A percentile compares a stretch with the other conserved stretches of the same genome.
phyloP scores from a whole-genome alignment of 2,113 vertebrate species.

The Vombatus ursinus region DNA sequence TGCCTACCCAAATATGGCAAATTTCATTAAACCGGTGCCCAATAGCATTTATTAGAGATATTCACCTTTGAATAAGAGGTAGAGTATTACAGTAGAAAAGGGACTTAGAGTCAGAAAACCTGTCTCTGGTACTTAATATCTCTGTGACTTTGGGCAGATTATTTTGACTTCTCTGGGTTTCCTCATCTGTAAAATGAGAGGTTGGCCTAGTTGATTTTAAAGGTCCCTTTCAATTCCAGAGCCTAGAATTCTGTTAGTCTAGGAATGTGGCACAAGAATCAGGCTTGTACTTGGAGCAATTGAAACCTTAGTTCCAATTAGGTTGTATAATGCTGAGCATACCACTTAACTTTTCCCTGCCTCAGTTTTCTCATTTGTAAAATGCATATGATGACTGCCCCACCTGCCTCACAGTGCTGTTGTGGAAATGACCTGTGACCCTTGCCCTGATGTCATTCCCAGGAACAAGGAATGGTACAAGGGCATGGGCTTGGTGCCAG shows the following conservation, averaged over 20 bases:
- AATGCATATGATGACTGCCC: neutral
- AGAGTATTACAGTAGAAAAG: neutral
- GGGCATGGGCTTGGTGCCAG: neutral
- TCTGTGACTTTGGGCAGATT: neutral
- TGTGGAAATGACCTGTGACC: constrained; percentile 76
- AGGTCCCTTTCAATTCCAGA: neutral
- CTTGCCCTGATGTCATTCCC: neutral
- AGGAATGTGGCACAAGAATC: neutral
- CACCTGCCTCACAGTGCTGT: neutral
- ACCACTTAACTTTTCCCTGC: neutral
- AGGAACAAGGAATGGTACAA: neutral
- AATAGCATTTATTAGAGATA: neutral
- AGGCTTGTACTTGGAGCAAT: neutral
- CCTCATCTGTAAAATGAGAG: neutral
- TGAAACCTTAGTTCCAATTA: neutral
- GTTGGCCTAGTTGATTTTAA: neutral
- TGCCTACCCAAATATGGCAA: neutral
- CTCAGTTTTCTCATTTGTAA: neutral
- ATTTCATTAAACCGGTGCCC: neutral
- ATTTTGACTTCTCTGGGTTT: neutral
- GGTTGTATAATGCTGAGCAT: no score
- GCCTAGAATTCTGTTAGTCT: neutral
- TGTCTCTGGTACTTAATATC: neutral
- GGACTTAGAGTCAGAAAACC: neutral
- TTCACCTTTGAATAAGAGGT: neutral